Percentiles rank a stretch among this genome's conserved stretches.
These are phyloP conservation scores for Hormiphora californensis DNA, from an alignment of 37 sponge, comb jelly and placozoan genomes.

Conservation along the genomic window DNA sequence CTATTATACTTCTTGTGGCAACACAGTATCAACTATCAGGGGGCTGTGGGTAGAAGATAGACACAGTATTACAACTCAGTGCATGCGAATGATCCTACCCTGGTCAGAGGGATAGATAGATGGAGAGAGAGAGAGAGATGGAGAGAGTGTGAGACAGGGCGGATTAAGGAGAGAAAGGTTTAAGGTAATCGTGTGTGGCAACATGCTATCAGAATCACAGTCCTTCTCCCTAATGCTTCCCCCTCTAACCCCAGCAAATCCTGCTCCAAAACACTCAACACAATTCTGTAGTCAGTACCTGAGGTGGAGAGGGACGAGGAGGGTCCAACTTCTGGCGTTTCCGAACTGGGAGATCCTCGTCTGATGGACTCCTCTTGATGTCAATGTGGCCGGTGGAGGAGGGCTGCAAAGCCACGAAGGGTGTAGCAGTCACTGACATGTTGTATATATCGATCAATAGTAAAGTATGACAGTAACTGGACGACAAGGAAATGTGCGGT, in stretches of 20 bases:
- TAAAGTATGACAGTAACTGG: not conserved
- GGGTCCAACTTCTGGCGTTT: conserved; percentile 30
- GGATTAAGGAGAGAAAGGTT: not conserved
- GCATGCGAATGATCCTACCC: too few relatives aligned
- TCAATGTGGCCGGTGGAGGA: conserved; percentile 10
- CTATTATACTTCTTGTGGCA: too few relatives aligned
- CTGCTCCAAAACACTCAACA: too few relatives aligned
- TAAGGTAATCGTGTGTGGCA: not conserved
- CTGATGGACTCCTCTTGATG: not conserved
- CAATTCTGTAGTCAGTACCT: too few relatives aligned
- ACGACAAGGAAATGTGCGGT: too few relatives aligned
- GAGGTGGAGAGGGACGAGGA: not conserved
- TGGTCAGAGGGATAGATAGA: too few relatives aligned
- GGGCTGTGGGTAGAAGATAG: too few relatives aligned
- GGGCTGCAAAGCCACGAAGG: not conserved
- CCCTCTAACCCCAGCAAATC: too few relatives aligned
- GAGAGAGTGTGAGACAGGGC: not conserved
- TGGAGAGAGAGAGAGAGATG: too few relatives aligned
- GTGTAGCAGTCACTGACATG: conserved; percentile 13
- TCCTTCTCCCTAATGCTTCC: too few relatives aligned
- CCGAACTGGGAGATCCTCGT: not conserved
- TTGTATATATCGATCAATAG: not conserved
- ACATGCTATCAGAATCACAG: not conserved
- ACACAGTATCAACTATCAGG: too few relatives aligned
- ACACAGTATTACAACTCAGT: too few relatives aligned